Percentiles rank a stretch among this genome's conserved stretches.
These are phyloP conservation scores for Agrypnia vestita DNA, from an alignment of 1,140 invertebrate species.

Conservation along the genomic window DNA sequence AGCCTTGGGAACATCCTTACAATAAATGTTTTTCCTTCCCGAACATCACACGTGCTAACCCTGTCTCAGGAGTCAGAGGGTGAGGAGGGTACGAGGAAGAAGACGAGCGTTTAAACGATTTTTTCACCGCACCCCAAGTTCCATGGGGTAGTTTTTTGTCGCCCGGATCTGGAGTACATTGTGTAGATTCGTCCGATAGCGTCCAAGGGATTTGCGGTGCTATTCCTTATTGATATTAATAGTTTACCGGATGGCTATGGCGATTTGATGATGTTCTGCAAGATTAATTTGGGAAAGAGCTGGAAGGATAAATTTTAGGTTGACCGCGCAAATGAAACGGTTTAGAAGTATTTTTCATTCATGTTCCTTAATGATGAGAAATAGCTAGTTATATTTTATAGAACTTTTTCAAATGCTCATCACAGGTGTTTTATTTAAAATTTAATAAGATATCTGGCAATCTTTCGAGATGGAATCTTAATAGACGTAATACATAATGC, in stretches of 20 bases:
- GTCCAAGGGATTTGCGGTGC: slow-evolving; percentile 33
- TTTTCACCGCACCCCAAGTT: slow-evolving; percentile 40
- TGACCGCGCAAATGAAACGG: neutral
- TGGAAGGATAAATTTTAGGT: neutral
- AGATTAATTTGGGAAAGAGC: slow-evolving; percentile 9
- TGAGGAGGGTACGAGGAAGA: slow-evolving; percentile 1
- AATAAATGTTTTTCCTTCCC: too few species aligned
- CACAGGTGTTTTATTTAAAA: too few species aligned
- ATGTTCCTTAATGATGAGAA: too few species aligned
- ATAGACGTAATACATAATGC: too few species aligned
- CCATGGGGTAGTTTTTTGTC: slow-evolving; percentile 37
- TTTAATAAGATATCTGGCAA: too few species aligned
- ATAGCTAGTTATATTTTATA: too few species aligned
- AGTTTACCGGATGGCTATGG: slow-evolving; percentile 13
- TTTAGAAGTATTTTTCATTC: neutral
- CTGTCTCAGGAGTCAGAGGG: slow-evolving; percentile 8
- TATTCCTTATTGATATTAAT: slow-evolving; percentile 37
- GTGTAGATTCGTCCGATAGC: slow-evolving; percentile 44
- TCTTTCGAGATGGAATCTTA: too few species aligned
- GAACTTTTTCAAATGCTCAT: too few species aligned
- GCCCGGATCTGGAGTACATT: slow-evolving; percentile 39
- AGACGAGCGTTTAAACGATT: slow-evolving; percentile 47
- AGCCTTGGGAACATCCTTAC: too few species aligned
- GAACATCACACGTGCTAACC: slow-evolving; percentile 9
- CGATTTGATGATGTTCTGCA: slow-evolving; percentile 16